Evolutionary conservation across 2,888 invertebrate genomes (phyloP), one percentile per base, ranked within the genome.

Genomic region (Leptinotarsa tumamoca): DNA sequence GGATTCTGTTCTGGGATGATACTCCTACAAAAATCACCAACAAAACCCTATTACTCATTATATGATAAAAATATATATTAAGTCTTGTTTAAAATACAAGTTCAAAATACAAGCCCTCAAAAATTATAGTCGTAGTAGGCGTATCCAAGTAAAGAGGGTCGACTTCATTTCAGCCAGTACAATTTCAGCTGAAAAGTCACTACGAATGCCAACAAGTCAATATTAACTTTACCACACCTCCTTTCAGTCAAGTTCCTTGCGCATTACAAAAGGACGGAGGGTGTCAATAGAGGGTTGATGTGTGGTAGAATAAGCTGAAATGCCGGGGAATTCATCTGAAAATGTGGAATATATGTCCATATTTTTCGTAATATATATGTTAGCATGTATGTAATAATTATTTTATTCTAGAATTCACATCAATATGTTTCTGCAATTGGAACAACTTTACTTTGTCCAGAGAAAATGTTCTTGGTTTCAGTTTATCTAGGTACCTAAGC

Each of bases 121-220:
- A 18, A 61, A 33, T 14, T 63, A 33, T 63, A n/a, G 33, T 43
- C 43, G n/a, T 27, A 63, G 63, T 33, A 43, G 75, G 75, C 78
- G 77, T 63, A 75, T 78, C 80, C 72, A 74, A 74, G 71, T 56
- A 74, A 56, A 67, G 69, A 73, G 74, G 80, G 80, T 83, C 71
- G 73, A 74, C 66, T 74, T 78, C 66, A 68, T 75, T 73, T 75
- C 73, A 73, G 68, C 73, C 74, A 75, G 49, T 70, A 58, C 58
- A 70, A 50, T 80, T 82, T 68, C 80, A 82, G 85, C 79, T 80
- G 85, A 85, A 85, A 87, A 87, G 87, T 87, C 86, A 87, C 81
- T 80, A 82, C 85, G 85, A 86, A 86, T 85, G 84, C 83, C 83
- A 82, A 83, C 84, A 87, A 87, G 86, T 87, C 87, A 86, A 83